Conservation (phyloP, 1,140 invertebrate species). For the Drosophila micromelanica region DNA sequence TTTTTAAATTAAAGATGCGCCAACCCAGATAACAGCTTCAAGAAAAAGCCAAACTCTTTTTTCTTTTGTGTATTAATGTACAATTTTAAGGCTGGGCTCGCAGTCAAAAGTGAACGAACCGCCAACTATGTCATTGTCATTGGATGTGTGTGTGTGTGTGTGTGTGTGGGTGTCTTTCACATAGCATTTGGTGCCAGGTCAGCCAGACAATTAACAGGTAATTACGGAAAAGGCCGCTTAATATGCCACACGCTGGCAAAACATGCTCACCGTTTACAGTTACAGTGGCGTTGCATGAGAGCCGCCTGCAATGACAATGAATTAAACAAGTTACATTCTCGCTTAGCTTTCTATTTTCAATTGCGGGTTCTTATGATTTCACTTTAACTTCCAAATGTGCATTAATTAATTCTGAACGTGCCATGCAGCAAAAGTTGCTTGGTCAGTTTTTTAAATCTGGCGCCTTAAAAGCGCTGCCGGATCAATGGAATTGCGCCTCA, state of each 20-base stretch:
- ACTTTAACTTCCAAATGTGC: conserved; percentile 45
- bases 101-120: conserved; percentile 54
- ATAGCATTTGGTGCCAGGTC: conserved; percentile 49
- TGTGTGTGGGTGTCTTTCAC: conserved; percentile 18
- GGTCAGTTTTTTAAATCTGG: conserved; percentile 2
- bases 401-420: conserved; percentile 38
- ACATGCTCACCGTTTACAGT: conserved; percentile 30
- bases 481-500: background rate
- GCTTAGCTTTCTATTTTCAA: conserved; percentile 64
- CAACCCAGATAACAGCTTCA: conserved; percentile 9
- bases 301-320: conserved; percentile 49
- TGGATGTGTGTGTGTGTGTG: conserved; percentile 11
- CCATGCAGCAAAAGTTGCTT: background rate
- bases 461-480: background rate
- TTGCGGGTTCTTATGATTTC: conserved; percentile 60
- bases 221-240: conserved; percentile 40
- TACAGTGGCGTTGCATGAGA: conserved; percentile 43
- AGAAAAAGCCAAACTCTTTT: conserved; percentile 5
- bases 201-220: conserved; percentile 52
- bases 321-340: conserved; percentile 45
- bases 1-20: conserved; percentile 25
- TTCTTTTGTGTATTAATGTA: conserved; percentile 18
- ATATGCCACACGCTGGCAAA: conserved; percentile 29
- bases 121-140: conserved; percentile 47
- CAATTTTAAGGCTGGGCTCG: conserved; percentile 29